Base-by-base conservation (phyloP, 2,113 vertebrate genomes). In the Daubentonia madagascariensis region DNA sequence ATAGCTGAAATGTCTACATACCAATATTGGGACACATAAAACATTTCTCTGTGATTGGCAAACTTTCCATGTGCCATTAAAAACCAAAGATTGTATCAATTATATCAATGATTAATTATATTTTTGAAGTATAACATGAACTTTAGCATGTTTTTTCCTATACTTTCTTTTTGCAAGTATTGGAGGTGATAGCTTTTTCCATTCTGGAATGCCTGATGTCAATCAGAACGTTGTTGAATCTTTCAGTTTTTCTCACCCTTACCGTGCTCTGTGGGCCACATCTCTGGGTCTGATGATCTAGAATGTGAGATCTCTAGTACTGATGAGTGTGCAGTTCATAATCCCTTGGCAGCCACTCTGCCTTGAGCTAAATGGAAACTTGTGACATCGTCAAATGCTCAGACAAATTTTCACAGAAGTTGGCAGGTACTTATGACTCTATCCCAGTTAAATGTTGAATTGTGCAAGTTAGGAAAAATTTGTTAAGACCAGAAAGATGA, bases 401-500 rank as follows among this genome's bases (percentile, higher is more conserved):
- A 81, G 61, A 94, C 18, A 54, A 94, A 70, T 70, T 95, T 97
- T 97, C 70, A 79, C 32, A 80, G 61, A 89, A 20, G 3, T 59
- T 93, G 50, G n/a, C 20, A 95, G 30, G 32, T 84, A 17, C 14
- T 89, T 79, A 48, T 91, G 67, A 61, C 85, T 81, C 7, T 94
- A 90, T 11, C 25, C 13, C 20, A 94, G 72, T 97, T 95, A 91
- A 97, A 97, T 93, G 28, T 85, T 95, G 78, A 37, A 40, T 68
- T 92, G n/a, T 85, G 23, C 37, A 76, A 95, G 72, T 91, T 73
- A 94, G 81, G 37, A 92, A 85, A 94, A 94, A 79, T 73, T 88
- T 95, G 80, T 95, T 88, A 93, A 89, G 48, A 89, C n/a, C 59
- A 86, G 76, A 48, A 84, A 96, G 96, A 96, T 96, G 85, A 97